Conservation (phyloP, 2,113 vertebrate genomes). For the Henicopernis longicauda region DNA sequence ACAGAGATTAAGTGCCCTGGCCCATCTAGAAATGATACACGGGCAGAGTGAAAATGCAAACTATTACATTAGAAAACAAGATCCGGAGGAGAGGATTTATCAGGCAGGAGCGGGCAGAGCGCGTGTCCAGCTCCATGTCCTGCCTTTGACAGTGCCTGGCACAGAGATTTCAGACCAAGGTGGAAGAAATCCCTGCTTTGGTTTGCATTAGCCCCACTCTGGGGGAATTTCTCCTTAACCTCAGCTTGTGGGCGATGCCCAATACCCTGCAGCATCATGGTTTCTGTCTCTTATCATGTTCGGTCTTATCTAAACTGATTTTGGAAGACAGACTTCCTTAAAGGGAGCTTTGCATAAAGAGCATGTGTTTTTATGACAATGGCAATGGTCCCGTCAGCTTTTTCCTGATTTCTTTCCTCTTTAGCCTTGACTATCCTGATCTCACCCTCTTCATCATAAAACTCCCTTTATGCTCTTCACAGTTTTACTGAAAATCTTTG, state of each 20-base stretch:
- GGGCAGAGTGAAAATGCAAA: neutral
- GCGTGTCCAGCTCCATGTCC: fast-evolving
- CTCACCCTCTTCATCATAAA: neutral
- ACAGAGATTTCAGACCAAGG: neutral
- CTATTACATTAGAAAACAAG: neutral
- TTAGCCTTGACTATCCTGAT: neutral
- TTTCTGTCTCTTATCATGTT: neutral
- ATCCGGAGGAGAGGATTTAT: neutral
- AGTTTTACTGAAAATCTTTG: neutral
- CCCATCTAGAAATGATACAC: neutral
- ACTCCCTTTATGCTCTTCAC: neutral
- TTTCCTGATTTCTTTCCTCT: neutral
- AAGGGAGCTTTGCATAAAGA: neutral
- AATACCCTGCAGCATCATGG: neutral
- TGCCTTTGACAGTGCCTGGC: neutral
- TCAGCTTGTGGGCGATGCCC: neutral
- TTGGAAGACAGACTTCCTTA: neutral
- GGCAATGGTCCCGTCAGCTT: neutral
- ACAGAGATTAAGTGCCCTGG: neutral
- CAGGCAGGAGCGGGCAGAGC: neutral
- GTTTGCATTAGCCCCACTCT: fast-evolving
- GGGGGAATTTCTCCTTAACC: neutral
- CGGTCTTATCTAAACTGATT: neutral
- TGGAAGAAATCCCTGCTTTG: neutral
- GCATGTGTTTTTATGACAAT: neutral